A percentile compares a stretch with the other conserved stretches of the same genome.
Conservation (phyloP, 2,113 vertebrate species). For the Epinephelus moara region DNA sequence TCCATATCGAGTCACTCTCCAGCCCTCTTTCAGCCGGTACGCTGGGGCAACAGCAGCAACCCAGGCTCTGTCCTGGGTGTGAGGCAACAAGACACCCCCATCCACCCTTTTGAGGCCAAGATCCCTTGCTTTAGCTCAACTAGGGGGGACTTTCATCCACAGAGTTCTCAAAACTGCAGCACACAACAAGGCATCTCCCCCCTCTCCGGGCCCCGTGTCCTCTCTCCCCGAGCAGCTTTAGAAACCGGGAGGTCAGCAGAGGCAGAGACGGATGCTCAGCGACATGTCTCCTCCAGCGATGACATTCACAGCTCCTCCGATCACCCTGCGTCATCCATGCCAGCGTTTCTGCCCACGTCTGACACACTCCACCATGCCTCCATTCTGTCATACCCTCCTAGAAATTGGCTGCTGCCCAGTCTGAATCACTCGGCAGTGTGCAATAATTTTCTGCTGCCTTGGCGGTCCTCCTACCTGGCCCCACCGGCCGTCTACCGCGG, state of each 20-base stretch:
- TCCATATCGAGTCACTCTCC: background rate
- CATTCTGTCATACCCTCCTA: slow-evolving; percentile 28
- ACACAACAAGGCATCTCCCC: slow-evolving; percentile 7
- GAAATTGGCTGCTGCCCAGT: slow-evolving; percentile 57
- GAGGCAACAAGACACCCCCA: slow-evolving; percentile 15
- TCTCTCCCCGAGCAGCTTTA: background rate
- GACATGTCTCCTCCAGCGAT: slow-evolving; percentile 61
- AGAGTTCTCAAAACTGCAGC: background rate
- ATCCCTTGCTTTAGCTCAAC: slow-evolving; percentile 14
- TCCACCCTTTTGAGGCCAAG: background rate
- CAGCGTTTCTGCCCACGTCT: slow-evolving; percentile 4
- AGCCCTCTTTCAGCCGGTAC: slow-evolving; percentile 21
- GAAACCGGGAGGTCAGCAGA: slow-evolving; percentile 18
- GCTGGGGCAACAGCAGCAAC: slow-evolving; percentile 22
- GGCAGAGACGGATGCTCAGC: slow-evolving; percentile 38
- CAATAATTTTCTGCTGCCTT: slow-evolving; percentile 64
- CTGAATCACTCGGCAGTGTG: slow-evolving; percentile 33
- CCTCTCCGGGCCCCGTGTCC: background rate
- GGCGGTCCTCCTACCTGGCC: slow-evolving; percentile 56
- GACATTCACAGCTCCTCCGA: slow-evolving; percentile 21
- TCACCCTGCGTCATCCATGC: background rate
- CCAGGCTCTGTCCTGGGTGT: background rate
- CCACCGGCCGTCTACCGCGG: slow-evolving; percentile 48
- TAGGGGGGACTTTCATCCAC: background rate
- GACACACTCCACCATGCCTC: background rate